phyloP scores from a whole-genome alignment of 2,888 invertebrate species.

The Microdon myrmicae region DNA sequence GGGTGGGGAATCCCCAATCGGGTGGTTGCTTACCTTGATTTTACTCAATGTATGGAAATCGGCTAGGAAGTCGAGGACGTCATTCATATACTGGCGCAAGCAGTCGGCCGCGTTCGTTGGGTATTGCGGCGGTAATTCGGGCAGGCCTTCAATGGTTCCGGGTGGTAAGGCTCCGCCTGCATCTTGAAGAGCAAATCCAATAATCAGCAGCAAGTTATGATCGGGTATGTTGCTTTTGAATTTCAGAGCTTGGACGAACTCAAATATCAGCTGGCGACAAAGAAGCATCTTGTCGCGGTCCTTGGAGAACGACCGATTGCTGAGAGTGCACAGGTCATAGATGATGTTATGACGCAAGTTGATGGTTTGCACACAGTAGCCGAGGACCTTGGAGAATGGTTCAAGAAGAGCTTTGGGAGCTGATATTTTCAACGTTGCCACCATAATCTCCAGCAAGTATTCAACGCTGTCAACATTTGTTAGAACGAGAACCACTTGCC shows the following conservation, averaged over 20 bases:
- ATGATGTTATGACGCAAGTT: slow-evolving; percentile 81
- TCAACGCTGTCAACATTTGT: slow-evolving; percentile 77
- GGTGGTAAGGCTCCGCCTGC: slow-evolving; percentile 87
- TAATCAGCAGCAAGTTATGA: slow-evolving; percentile 89
- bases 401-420: slow-evolving; percentile 81
- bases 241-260: slow-evolving; percentile 93
- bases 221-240: slow-evolving; percentile 96
- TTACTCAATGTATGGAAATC: slow-evolving; percentile 97
- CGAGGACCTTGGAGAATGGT: slow-evolving; percentile 93
- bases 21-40: slow-evolving; percentile 79
- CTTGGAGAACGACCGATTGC: slow-evolving; percentile 87
- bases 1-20: not conserved
- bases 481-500: slow-evolving; percentile 78
- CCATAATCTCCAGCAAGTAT: slow-evolving; percentile 80
- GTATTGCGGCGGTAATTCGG: slow-evolving; percentile 66
- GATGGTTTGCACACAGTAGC: slow-evolving; percentile 91
- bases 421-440: slow-evolving; percentile 84
- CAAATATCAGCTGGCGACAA: slow-evolving; percentile 91
- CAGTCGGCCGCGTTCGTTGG: slow-evolving; percentile 93
- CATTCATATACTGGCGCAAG: slow-evolving; percentile 89
- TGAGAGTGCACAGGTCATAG: slow-evolving; percentile 88
- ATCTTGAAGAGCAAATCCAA: slow-evolving; percentile 90
- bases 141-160: slow-evolving; percentile 74
- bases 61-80: slow-evolving; percentile 93
- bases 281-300: slow-evolving; percentile 95